Percentiles rank a stretch among this genome's conserved stretches.
phyloP scores from a whole-genome alignment of 2,113 vertebrate genomes.

The Uropsilus gracilis region DNA sequence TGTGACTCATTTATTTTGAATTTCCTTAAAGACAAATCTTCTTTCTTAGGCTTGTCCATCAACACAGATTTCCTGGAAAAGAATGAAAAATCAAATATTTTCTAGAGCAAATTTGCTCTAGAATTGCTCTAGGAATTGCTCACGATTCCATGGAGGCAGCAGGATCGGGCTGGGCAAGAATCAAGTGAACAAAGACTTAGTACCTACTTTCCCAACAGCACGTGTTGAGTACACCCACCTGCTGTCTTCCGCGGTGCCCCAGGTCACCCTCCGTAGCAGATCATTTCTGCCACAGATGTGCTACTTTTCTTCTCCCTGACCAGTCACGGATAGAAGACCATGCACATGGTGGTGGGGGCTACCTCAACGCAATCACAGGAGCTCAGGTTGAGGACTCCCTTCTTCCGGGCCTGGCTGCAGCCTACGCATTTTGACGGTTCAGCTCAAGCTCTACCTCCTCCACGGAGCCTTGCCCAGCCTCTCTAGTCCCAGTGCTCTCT shows the following conservation, averaged over 20 bases:
- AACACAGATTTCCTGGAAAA: background rate
- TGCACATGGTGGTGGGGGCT: too few species aligned
- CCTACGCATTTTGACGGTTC: background rate
- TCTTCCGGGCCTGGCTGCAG: background rate
- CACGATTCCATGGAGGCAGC: background rate
- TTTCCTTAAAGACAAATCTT: slow-evolving; percentile 14
- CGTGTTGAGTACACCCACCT: background rate
- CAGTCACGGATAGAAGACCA: too few species aligned
- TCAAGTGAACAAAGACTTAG: background rate
- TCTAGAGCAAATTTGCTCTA: background rate
- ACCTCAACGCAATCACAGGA: too few species aligned
- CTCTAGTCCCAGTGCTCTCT: background rate
- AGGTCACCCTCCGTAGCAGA: background rate
- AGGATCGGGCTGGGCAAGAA: background rate
- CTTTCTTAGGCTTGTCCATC: background rate
- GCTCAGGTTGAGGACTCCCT: background rate
- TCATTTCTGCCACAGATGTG: background rate
- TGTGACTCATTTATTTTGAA: slow-evolving; percentile 7
- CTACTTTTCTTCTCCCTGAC: background rate
- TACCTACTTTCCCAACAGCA: background rate
- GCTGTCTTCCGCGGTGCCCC: background rate
- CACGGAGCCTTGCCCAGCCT: background rate
- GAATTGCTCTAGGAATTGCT: too few species aligned
- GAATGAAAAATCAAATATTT: background rate
- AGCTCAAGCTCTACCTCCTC: background rate